phyloP scores from a whole-genome alignment of 2,797 vertebrate genomes.

The Thamnophis elegans region DNA sequence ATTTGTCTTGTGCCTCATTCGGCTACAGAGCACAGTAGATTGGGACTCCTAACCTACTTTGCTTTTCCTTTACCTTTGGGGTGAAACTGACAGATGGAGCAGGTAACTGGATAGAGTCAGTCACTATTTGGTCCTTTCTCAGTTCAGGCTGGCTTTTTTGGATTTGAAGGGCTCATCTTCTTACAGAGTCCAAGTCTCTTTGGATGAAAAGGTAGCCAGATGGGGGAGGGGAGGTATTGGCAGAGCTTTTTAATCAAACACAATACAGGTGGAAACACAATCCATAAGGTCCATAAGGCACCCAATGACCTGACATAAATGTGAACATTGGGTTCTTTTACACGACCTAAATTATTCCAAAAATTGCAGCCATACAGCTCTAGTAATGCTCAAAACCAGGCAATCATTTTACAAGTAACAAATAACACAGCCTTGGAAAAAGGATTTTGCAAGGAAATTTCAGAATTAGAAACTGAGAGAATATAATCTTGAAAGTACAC shows the following conservation, averaged over 20 bases:
- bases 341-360: background rate
- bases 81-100: background rate
- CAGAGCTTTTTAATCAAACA: background rate
- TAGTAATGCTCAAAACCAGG: background rate
- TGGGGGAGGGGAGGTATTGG: background rate
- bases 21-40: background rate
- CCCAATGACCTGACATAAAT: background rate
- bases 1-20: background rate
- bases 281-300: background rate
- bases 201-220: background rate
- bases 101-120: background rate
- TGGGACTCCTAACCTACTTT: background rate
- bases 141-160: background rate
- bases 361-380: background rate
- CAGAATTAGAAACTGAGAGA: background rate
- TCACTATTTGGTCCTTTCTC: background rate
- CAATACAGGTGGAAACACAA: background rate
- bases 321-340: background rate
- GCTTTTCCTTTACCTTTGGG: background rate
- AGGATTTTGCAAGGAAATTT: background rate
- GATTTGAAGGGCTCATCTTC: background rate
- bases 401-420: background rate
- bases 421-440: background rate
- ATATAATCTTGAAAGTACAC: background rate
- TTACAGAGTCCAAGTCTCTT: background rate